These are phyloP conservation scores for Tetrao urogallus DNA, from an alignment of 2,113 vertebrate species.

Conservation along the genomic window DNA sequence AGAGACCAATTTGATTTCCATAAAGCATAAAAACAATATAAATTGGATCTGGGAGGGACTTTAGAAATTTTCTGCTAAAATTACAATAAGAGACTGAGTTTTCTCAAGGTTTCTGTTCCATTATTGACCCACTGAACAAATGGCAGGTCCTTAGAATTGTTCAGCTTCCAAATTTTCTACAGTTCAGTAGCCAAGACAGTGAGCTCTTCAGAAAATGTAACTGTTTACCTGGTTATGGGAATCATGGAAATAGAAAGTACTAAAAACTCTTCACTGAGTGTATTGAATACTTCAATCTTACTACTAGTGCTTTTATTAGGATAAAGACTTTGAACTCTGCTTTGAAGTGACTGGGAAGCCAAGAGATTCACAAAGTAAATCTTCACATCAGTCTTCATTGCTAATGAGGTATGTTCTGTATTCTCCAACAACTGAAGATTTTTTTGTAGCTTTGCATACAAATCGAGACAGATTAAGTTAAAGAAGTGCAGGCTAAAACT, in stretches of 20 bases:
- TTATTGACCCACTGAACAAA: not conserved
- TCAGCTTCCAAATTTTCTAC: not conserved
- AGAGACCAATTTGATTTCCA: not conserved
- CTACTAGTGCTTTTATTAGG: not conserved
- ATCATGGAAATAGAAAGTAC: not conserved
- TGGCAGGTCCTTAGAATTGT: not conserved
- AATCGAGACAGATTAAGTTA: not conserved
- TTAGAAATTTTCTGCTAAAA: not conserved
- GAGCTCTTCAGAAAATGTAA: not conserved
- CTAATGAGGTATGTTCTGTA: not conserved
- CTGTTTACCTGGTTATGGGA: not conserved
- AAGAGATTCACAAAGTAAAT: not conserved
- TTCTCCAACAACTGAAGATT: not conserved
- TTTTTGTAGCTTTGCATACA: not conserved
- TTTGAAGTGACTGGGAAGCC: not conserved
- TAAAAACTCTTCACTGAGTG: not conserved
- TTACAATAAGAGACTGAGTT: not conserved
- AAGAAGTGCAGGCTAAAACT: not conserved
- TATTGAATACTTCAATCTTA: not conserved
- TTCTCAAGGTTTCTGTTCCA: not conserved
- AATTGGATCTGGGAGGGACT: not conserved
- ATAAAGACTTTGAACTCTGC: not conserved
- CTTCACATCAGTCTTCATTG: not conserved
- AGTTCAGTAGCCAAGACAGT: not conserved
- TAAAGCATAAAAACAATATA: not conserved